Base-by-base conservation (phyloP, 2,888 invertebrate genomes). In the Bellardia bayeri region DNA sequence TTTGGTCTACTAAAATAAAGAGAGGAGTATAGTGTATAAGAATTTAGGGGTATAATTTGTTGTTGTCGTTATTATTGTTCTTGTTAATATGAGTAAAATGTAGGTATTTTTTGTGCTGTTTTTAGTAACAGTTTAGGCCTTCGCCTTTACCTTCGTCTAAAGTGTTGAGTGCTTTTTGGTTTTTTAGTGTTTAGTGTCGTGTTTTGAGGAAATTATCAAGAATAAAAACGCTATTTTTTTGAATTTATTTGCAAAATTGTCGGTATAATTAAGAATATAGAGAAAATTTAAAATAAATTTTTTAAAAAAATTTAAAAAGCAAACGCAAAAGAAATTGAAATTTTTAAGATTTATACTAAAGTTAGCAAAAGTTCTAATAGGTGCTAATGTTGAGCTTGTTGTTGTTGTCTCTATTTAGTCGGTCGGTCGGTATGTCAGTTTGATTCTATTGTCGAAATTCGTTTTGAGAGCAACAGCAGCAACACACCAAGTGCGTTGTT, bases 81-180 rank as follows among this genome's bases (percentile, higher is more conserved):
- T 80, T 74, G 23, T 40, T 75, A 40, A 69, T 23, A 56, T 64
- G 83, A 83, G 78, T 64, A 78, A 37, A 76, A 56, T 78, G 58
- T 82, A 16, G 37, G 33, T 49, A 42, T n/a, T 45, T 23, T 74
- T 42, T 66, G 68, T 82, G 49, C 69, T 84, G 64, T 72, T 79
- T 76, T 85, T 85, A 85, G 85, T 85, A 85, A 75, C 75, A 76
- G 45, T 75, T 80, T 81, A 85, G 85, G 85, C 85, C 85, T 85
- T 85, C 85, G 85, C 85, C 80, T 85, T 85, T 81, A 85, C 85
- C 85, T 85, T 85, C 85, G 85, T 30, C 56, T 68, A 33, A 72
- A 75, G 7, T n/a, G 66, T 56, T 56, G 64, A 82, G 56, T 82
- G 81, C 58, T 82, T 75, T 78, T 78, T 49, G 40, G 4, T 56